Base-by-base conservation (phyloP, 2,113 vertebrate genomes). In the Lampris incognitus region DNA sequence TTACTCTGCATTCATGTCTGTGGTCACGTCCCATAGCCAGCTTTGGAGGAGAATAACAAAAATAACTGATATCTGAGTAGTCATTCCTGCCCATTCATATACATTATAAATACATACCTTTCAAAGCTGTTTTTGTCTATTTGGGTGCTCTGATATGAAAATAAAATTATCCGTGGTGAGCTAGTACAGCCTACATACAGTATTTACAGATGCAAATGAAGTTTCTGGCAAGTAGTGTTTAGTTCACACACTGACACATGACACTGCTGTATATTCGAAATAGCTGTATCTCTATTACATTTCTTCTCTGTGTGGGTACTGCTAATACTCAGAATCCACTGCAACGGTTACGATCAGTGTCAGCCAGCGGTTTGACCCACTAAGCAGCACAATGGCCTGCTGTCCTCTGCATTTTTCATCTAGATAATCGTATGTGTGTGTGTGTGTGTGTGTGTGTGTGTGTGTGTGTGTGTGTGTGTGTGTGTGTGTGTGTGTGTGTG, bases 281-380 rank as follows among this genome's bases (percentile, higher is more conserved):
- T 24, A 24, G 24, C 24, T 24, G 24, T 24, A 24, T 24, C 24
- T 24, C 24, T 24, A 24, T 24, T 24, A 24, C 24, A 24, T 24
- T 24, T 24, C 24, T 55, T 51, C 55, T 3, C n/a, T 8, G 44
- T 78, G 56, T 50, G 72, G 60, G 36, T 63, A 57, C 6, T 52
- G 50, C 61, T 69, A 24, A 11, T 88, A 79, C 85, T 82, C 71
- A 80, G 70, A 74, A 83, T 40, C 70, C 77, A 8, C 37, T 72
- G 83, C 80, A 56, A 73, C 79, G 78, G 70, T 64, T 38, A 58
- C 58, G 73, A 70, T 80, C 67, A 72, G n/a, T 72, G 56, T 41
- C 59, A 70, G 74, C 50, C 37, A 60, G 49, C 10, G 44, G 76
- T 61, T 64, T 79, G 82, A n/a, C 57, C 78, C 72, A 82, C 38